These are phyloP conservation scores for Myotis vivesi DNA, from an alignment of 2,797 vertebrate genomes.

Conservation along the genomic window DNA sequence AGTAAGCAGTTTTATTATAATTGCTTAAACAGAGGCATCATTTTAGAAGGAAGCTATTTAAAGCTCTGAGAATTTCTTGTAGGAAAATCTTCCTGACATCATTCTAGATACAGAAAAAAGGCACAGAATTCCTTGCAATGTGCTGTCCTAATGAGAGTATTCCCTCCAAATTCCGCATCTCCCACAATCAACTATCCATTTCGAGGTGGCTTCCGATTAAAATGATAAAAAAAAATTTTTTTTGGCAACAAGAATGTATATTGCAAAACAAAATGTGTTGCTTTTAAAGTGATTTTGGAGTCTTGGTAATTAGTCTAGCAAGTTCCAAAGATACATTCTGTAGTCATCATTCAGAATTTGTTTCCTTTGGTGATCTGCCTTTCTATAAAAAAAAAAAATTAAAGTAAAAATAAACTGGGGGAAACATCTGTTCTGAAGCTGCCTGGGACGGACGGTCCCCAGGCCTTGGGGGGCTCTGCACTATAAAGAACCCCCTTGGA, in stretches of 20 bases:
- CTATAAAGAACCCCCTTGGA: neutral
- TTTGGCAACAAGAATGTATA: constrained; percentile 84
- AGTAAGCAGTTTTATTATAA: constrained; percentile 33
- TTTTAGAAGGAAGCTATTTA: constrained; percentile 38
- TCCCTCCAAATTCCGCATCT: neutral
- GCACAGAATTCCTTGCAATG: constrained; percentile 43
- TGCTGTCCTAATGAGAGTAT: neutral
- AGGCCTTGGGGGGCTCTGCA: neutral
- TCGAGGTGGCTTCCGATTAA: constrained; percentile 72
- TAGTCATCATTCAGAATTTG: constrained; percentile 71
- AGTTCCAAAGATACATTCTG: constrained; percentile 84
- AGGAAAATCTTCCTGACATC: constrained; percentile 38
- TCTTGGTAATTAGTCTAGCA: constrained; percentile 87
- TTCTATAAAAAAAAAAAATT: neutral
- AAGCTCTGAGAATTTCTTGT: constrained; percentile 26
- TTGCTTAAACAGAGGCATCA: constrained; percentile 12
- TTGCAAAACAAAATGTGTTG: constrained; percentile 88
- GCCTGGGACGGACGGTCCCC: neutral
- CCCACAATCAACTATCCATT: constrained; percentile 61
- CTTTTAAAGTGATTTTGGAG: constrained; percentile 87
- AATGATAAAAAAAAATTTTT: constrained; percentile 54
- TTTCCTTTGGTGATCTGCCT: constrained; percentile 59
- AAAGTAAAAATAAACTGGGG: constrained; percentile 50
- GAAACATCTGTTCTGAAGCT: constrained; percentile 8
- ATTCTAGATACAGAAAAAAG: constrained; percentile 30